Conservation (phyloP, 2,888 invertebrate species). For the Acronicta alni region DNA sequence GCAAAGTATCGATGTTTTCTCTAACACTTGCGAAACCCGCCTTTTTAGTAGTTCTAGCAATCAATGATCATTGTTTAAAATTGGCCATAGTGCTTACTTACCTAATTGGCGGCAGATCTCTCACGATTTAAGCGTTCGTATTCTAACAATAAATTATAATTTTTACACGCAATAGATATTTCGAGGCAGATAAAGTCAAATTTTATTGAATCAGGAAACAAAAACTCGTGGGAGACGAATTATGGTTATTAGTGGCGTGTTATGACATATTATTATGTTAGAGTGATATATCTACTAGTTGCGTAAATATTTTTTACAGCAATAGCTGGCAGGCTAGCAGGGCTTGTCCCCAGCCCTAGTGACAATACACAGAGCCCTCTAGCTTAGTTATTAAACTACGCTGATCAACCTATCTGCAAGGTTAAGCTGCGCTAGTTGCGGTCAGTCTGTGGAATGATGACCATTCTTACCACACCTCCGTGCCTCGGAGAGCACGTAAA, state of each 20-base stretch:
- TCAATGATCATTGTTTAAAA: constrained; percentile 51
- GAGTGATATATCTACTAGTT: constrained; percentile 51
- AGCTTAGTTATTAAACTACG: too few relatives aligned
- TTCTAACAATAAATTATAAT: constrained; percentile 56
- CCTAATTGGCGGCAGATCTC: constrained; percentile 54
- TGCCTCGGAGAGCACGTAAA: too few relatives aligned
- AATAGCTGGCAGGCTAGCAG: too few relatives aligned
- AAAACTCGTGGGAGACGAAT: constrained; percentile 71
- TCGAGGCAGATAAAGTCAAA: constrained; percentile 61
- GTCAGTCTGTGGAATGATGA: too few relatives aligned
- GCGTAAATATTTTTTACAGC: background rate
- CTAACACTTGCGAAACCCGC: too few relatives aligned
- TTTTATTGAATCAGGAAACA: constrained; percentile 74
- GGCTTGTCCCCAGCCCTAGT: too few relatives aligned
- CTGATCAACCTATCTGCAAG: too few relatives aligned
- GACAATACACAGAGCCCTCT: too few relatives aligned
- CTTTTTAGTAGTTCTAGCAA: constrained; percentile 2
- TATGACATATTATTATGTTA: constrained; percentile 62
- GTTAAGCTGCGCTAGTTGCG: too few relatives aligned
- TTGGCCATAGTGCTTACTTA: constrained; percentile 34
- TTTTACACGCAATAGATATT: constrained; percentile 63
- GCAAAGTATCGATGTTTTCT: too few relatives aligned
- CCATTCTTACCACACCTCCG: too few relatives aligned
- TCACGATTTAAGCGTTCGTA: constrained; percentile 50
- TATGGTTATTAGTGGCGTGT: constrained; percentile 57